phyloP scores from a whole-genome alignment of 2,113 vertebrate genomes.

The Leiothrix lutea region DNA sequence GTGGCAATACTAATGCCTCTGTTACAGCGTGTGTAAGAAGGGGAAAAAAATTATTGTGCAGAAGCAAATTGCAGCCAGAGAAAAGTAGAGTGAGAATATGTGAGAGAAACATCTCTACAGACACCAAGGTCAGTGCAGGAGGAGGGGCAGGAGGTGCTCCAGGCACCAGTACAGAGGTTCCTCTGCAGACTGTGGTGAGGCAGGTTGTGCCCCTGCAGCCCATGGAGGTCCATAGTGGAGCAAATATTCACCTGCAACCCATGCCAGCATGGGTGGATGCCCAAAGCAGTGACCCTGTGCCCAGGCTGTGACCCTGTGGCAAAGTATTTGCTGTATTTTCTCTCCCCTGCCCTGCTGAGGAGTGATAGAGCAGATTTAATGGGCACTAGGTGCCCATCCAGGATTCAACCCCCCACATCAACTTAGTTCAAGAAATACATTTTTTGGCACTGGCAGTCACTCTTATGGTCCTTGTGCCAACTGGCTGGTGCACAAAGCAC shows the following conservation, averaged over 20 bases:
- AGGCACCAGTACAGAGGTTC: neutral
- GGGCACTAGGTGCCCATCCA: neutral
- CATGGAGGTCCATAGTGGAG: neutral
- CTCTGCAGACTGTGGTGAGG: neutral
- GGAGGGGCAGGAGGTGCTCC: neutral
- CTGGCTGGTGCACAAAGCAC: neutral
- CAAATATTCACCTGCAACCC: neutral
- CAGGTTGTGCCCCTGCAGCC: no score
- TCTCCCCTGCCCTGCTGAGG: neutral
- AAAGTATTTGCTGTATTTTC: neutral
- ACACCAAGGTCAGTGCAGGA: neutral
- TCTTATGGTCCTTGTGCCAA: neutral
- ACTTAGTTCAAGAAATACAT: neutral
- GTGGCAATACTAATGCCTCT: fast-evolving
- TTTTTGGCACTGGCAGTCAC: neutral
- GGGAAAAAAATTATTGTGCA: neutral
- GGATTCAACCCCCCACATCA: neutral
- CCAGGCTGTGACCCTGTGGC: neutral
- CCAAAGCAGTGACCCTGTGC: neutral
- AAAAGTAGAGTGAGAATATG: neutral
- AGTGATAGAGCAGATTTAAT: neutral
- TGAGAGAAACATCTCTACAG: neutral
- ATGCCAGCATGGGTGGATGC: neutral
- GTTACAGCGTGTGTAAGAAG: neutral
- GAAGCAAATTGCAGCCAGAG: neutral